Base-by-base conservation (phyloP, 2,888 invertebrate species). In the Parnassius mnemosyne region DNA sequence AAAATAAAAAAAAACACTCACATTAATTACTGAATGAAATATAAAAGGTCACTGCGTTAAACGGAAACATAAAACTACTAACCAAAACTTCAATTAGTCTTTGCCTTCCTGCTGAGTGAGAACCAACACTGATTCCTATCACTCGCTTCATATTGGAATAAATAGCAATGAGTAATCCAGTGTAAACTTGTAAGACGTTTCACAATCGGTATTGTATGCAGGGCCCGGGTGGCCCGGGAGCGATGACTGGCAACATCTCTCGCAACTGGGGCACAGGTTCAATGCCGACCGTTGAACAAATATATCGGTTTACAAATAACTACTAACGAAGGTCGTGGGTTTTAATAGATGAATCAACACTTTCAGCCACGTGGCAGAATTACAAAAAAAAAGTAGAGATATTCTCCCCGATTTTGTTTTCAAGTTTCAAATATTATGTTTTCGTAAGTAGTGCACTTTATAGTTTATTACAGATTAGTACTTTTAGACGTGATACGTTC, bases 191-290 rank as follows among this genome's bases (percentile, higher is more conserved):
- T 20, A 16, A 9, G 5, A 25, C 12, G 20, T 62, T 57, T 53
- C 61, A 53, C 61, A 61, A 61, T 46, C 25, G 20, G n/a, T 12
- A 61, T 56, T 62, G 56, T 62, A 34, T n/a, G 47, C 13, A 12
- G 34, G 34, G 34, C 34, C 34, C 34, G 34, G 34, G 34, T 34
- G 34, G 34, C 41, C 42, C 16, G n/a, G 53, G 57, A 41, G 41
- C 61, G 57, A 49, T 57, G 56, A 61, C 57, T 57, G 20, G 52
- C 34, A 5, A 25, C 41, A 11, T 50, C 59, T 53, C 53, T 57
- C 52, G 61, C 53, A 62, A 62, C 53, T 42, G 53, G 41, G 61
- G 49, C 61, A 57, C 61, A 57, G 61, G 61, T 62, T 62, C 61
- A 62, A 62, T 62, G 61, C 49, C 53, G 57, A n/a, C 9, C 53